Conservation (phyloP, 2,797 vertebrate species). For the Lindbergichthys nudifrons region DNA sequence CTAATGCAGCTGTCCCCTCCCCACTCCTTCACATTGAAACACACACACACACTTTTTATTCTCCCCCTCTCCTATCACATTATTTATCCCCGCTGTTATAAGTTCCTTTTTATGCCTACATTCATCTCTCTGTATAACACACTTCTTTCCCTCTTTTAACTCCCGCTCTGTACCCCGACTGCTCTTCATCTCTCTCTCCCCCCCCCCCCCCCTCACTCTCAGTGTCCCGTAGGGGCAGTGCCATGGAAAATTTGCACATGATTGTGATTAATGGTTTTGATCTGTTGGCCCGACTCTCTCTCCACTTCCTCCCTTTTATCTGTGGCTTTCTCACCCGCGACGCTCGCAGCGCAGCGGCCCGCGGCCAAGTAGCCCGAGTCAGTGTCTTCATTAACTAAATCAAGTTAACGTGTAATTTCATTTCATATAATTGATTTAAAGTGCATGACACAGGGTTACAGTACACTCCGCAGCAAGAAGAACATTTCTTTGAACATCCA, state of each 20-base stretch:
- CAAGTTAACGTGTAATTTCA: constrained; percentile 62
- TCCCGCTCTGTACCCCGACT: constrained; percentile 9
- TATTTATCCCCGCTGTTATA: constrained; percentile 59
- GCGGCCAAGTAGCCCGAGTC: constrained; percentile 40
- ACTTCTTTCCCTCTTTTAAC: constrained; percentile 16
- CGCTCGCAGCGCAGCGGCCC: constrained; percentile 11
- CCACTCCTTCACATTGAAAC: constrained; percentile 45
- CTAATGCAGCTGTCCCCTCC: constrained; percentile 57
- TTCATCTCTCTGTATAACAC: constrained; percentile 49
- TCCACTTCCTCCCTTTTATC: constrained; percentile 17
- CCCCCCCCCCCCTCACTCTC: background rate
- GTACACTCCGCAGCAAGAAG: constrained; percentile 4
- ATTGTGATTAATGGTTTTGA: constrained; percentile 78
- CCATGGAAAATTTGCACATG: constrained; percentile 57
- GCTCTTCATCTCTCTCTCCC: constrained; percentile 33
- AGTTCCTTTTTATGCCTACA: constrained; percentile 41
- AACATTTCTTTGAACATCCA: constrained; percentile 3
- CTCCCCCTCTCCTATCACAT: constrained; percentile 34
- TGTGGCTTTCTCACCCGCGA: constrained; percentile 19
- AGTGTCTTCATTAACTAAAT: constrained; percentile 65
- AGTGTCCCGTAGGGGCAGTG: constrained; percentile 33
- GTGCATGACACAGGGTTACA: constrained; percentile 46
- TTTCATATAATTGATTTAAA: constrained; percentile 59
- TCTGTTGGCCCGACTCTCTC: constrained; percentile 49
- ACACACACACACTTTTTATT: constrained; percentile 37